phyloP scores from a whole-genome alignment of 2,113 vertebrate species.

The Scopus umbretta region DNA sequence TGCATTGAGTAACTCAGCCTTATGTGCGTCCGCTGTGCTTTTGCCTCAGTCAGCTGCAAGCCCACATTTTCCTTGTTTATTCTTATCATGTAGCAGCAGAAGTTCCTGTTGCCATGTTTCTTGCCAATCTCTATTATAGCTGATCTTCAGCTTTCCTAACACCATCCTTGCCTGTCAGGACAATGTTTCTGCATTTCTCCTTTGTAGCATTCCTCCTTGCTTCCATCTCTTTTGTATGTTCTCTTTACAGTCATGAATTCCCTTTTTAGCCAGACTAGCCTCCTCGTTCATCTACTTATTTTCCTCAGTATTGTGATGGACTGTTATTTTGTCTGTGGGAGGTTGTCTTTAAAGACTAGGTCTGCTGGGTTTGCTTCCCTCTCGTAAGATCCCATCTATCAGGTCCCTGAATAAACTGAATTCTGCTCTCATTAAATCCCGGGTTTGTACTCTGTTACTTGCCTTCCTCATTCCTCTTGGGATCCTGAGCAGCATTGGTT shows the following conservation, averaged over 20 bases:
- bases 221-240: neutral
- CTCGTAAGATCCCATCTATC: neutral
- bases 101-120: neutral
- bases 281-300: neutral
- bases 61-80: neutral
- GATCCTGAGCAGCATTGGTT: neutral
- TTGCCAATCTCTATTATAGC: rapidly evolving
- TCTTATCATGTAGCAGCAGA: neutral
- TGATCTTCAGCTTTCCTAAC: neutral
- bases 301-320: neutral
- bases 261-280: neutral
- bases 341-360: neutral
- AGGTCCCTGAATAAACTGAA: neutral
- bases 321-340: neutral
- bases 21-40: neutral
- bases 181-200: neutral
- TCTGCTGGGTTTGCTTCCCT: neutral
- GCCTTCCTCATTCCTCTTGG: neutral
- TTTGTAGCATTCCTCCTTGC: neutral
- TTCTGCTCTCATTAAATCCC: neutral
- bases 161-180: neutral
- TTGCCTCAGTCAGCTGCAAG: neutral
- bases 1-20: neutral
- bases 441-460: neutral
- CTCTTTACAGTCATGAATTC: neutral